Conservation (phyloP, 2,113 vertebrate species). For the Scartelaos histophorus region DNA sequence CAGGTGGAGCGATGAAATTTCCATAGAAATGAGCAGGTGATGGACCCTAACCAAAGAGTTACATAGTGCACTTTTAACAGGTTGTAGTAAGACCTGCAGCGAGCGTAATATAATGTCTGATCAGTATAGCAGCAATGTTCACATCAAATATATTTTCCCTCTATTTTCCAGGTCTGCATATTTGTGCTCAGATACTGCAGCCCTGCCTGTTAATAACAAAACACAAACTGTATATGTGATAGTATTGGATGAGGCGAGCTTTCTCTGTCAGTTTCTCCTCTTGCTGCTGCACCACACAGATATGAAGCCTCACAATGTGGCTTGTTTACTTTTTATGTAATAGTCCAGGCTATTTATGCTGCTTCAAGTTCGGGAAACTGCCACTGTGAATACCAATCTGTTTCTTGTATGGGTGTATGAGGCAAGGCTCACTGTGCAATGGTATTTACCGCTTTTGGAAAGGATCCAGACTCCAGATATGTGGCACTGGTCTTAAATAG, state of each 20-base stretch:
- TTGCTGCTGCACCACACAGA: constrained; percentile 38
- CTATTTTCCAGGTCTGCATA: constrained; percentile 13
- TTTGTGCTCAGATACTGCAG: constrained; percentile 6
- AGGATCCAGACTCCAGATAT: constrained; percentile 48
- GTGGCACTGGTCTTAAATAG: constrained; percentile 53
- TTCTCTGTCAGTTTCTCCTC: constrained; percentile 26
- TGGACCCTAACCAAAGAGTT: too few species aligned
- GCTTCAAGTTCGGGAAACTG: constrained; percentile 41
- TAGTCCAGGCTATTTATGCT: constrained; percentile 48
- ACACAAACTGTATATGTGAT: constrained; percentile 8
- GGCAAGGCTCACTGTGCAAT: constrained; percentile 28
- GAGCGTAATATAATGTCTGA: neutral
- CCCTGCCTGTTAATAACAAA: constrained; percentile 12
- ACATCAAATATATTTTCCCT: constrained; percentile 3
- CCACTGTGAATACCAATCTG: constrained; percentile 53
- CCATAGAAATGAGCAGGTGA: too few species aligned
- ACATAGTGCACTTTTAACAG: too few species aligned
- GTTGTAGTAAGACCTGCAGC: too few species aligned
- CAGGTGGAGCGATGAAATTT: too few species aligned
- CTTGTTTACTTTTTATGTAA: constrained; percentile 58
- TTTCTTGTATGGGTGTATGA: constrained; percentile 12
- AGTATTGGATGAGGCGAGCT: constrained; percentile 34
- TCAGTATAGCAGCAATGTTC: too few species aligned
- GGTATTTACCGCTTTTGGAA: constrained; percentile 53
- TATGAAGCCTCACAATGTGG: constrained; percentile 32